phyloP scores from a whole-genome alignment of 1,140 invertebrate genomes.

The Drosophila oshimai region DNA sequence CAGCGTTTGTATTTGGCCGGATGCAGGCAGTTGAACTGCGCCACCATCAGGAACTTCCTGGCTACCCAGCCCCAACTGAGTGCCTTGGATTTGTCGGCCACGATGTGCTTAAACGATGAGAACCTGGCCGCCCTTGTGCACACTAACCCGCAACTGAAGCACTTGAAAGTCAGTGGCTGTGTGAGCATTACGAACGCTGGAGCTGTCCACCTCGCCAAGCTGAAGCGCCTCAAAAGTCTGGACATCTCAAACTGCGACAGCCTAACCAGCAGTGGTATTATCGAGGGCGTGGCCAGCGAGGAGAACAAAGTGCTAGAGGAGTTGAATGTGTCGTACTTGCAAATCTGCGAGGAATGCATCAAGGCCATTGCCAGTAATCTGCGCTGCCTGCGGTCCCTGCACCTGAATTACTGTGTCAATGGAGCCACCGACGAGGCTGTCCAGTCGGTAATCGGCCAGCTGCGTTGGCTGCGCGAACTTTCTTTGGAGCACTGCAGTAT shows the following conservation, averaged over 20 bases:
- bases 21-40: conserved; percentile 87
- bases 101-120: conserved; percentile 86
- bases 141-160: conserved; percentile 84
- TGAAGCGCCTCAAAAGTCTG: conserved; percentile 84
- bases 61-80: conserved; percentile 85
- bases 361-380: conserved; percentile 84
- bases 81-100: conserved; percentile 86
- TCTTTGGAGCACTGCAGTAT: conserved; percentile 87
- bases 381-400: conserved; percentile 85
- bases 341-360: conserved; percentile 86
- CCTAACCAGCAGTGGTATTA: conserved; percentile 85
- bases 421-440: conserved; percentile 87
- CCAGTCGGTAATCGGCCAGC: conserved; percentile 86
- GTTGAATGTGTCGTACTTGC: conserved; percentile 86
- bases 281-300: conserved; percentile 84
- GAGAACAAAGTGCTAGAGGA: conserved; percentile 83
- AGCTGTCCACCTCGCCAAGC: conserved; percentile 83
- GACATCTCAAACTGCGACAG: conserved; percentile 88
- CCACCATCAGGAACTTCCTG: conserved; percentile 85
- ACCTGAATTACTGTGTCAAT: conserved; percentile 87
- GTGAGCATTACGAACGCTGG: conserved; percentile 86
- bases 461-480: conserved; percentile 85
- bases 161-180: conserved; percentile 85
- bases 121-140: conserved; percentile 85
- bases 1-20: conserved; percentile 84